These are phyloP conservation scores for Helarctos malayanus DNA, from an alignment of 2,797 vertebrate genomes.

Conservation along the genomic window DNA sequence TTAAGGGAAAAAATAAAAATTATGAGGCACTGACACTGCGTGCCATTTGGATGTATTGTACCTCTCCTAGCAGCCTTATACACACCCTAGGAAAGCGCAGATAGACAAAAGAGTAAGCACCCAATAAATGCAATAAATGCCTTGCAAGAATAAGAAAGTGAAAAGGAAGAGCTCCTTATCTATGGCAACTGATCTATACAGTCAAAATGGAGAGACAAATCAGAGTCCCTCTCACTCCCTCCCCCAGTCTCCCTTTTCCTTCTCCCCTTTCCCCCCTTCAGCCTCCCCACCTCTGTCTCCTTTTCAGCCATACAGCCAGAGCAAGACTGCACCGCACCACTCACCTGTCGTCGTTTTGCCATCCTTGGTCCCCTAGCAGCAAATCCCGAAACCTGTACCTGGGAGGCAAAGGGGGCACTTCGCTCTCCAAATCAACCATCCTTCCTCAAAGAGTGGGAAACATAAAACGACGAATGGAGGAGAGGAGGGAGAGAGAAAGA, in stretches of 20 bases:
- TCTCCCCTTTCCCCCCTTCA: background rate
- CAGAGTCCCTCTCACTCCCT: conserved; percentile 8
- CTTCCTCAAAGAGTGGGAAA: conserved; percentile 69
- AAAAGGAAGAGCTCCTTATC: background rate
- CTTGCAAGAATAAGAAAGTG: background rate
- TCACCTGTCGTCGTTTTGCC: conserved; percentile 92
- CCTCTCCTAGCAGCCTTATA: background rate
- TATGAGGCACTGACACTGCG: background rate
- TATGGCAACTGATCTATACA: background rate
- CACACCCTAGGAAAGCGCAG: background rate
- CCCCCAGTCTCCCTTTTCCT: background rate
- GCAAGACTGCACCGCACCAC: background rate
- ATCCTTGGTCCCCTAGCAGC: conserved; percentile 92
- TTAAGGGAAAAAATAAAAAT: background rate
- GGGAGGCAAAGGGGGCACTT: conserved; percentile 92
- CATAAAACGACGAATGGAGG: conserved; percentile 24
- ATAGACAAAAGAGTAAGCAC: conserved; percentile 27
- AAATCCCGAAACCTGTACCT: conserved; percentile 92
- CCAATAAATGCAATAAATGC: background rate
- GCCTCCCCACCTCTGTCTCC: background rate
- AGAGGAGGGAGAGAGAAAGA: background rate
- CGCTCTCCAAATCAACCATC: conserved; percentile 92
- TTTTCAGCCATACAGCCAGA: background rate
- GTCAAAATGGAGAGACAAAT: conserved; percentile 79
- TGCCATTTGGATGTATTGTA: background rate